These are phyloP conservation scores for Drosophila insularis DNA, from an alignment of 1,140 invertebrate species.

Conservation along the genomic window DNA sequence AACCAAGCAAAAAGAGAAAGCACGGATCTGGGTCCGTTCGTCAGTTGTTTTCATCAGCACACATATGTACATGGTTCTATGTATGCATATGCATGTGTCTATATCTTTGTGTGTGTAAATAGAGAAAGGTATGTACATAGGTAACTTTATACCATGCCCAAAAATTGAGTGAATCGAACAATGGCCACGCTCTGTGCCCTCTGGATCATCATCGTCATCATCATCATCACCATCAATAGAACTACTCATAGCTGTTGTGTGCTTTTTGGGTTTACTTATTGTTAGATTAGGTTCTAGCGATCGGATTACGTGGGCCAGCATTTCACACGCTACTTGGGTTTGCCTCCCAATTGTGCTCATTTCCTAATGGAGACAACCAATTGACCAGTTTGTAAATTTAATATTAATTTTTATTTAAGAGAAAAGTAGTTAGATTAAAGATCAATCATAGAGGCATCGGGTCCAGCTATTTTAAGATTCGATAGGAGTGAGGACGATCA, in stretches of 20 bases:
- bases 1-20: background rate
- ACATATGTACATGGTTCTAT: background rate
- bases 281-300: conserved; percentile 10
- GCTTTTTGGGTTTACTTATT: conserved; percentile 7
- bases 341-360: background rate
- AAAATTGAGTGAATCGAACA: conserved; percentile 11
- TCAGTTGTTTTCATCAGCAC: background rate
- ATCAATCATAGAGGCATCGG: no score
- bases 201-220: background rate
- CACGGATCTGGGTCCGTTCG: background rate
- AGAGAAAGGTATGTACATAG: background rate
- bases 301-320: conserved; percentile 17
- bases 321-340: conserved; percentile 23
- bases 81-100: background rate
- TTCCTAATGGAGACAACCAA: no score
- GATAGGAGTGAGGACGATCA: background rate
- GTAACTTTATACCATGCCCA: conserved; percentile 18
- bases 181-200: conserved; percentile 10
- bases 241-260: background rate
- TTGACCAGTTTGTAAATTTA: no score
- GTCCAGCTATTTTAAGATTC: no score
- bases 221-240: conserved; percentile 9
- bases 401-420: background rate
- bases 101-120: background rate
- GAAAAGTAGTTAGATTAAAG: no score